These are phyloP conservation scores for Scotopteryx bipunctaria DNA, from an alignment of 2,888 invertebrate genomes.

Conservation along the genomic window DNA sequence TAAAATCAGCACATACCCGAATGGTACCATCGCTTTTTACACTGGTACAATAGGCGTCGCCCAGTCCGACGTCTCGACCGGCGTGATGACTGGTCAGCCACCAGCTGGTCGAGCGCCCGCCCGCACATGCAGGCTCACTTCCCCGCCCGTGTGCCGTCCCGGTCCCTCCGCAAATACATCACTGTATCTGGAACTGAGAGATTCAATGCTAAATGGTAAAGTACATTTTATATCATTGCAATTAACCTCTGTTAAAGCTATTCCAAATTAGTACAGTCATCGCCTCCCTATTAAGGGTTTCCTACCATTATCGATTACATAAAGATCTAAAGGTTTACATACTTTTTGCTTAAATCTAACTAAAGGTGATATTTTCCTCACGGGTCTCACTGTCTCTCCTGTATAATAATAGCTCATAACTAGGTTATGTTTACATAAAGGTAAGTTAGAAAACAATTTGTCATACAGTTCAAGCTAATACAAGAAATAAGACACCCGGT, in stretches of 20 bases:
- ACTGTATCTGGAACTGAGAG: too few relatives aligned
- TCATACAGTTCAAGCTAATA: slow-evolving; percentile 2
- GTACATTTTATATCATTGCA: neutral
- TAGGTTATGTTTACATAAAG: neutral
- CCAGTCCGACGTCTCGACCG: slow-evolving; percentile 4
- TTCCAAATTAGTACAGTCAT: slow-evolving; percentile 31
- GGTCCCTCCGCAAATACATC: too few relatives aligned
- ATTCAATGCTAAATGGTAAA: too few relatives aligned
- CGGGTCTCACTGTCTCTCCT: too few relatives aligned
- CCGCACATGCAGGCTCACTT: slow-evolving; percentile 7
- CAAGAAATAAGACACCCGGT: too few relatives aligned
- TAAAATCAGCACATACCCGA: slow-evolving; percentile 41
- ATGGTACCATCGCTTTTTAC: slow-evolving; percentile 40
- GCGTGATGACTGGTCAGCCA: slow-evolving; percentile 25
- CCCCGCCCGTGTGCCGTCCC: too few relatives aligned
- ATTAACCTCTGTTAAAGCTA: neutral
- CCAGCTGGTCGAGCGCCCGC: slow-evolving; percentile 29
- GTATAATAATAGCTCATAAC: slow-evolving; percentile 30
- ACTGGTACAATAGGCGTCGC: slow-evolving; percentile 20
- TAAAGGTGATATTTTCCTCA: too few relatives aligned
- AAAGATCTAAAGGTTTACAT: too few relatives aligned
- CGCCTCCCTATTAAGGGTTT: slow-evolving; percentile 33
- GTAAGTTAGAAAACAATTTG: neutral
- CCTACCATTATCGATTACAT: too few relatives aligned
- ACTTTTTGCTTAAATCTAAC: too few relatives aligned